A percentile compares a stretch with the other conserved stretches of the same genome.
Evolutionary conservation across 2,113 vertebrate species (phyloP).

Genomic region (Hyperopisus bebe): DNA sequence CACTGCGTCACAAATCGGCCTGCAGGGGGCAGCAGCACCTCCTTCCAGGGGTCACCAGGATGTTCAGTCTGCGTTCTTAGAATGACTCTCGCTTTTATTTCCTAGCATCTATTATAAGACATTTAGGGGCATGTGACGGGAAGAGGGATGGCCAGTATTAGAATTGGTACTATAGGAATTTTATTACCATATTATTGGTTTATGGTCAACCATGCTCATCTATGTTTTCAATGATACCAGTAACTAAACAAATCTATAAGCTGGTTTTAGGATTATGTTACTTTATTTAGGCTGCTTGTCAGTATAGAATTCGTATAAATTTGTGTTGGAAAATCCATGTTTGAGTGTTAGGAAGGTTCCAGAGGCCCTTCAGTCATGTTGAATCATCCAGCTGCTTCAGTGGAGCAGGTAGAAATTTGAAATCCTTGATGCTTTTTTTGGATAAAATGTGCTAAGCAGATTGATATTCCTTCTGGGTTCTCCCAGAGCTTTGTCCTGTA

Average conservation of each 20-base stretch:
- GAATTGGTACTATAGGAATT: background rate
- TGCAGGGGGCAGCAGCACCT: slow-evolving; percentile 3
- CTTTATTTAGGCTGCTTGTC: background rate
- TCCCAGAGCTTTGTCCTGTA: background rate
- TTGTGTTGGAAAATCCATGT: background rate
- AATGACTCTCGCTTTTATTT: background rate
- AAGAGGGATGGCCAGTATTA: background rate
- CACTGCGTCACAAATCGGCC: background rate
- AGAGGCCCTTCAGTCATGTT: background rate
- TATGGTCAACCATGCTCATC: background rate
- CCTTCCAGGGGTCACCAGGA: background rate
- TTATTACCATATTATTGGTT: background rate
- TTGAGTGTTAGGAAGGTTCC: background rate
- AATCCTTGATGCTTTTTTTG: background rate
- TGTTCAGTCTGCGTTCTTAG: background rate
- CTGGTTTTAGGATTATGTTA: background rate
- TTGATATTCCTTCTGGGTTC: background rate
- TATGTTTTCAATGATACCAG: background rate
- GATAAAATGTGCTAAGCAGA: background rate
- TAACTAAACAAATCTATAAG: background rate
- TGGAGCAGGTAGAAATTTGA: background rate
- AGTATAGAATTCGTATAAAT: background rate
- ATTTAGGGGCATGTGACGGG: background rate
- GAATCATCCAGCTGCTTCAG: background rate
- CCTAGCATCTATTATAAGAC: background rate